Evolutionary conservation across 2,888 invertebrate species (phyloP).

Genomic region (Oscheius onirici): DNA sequence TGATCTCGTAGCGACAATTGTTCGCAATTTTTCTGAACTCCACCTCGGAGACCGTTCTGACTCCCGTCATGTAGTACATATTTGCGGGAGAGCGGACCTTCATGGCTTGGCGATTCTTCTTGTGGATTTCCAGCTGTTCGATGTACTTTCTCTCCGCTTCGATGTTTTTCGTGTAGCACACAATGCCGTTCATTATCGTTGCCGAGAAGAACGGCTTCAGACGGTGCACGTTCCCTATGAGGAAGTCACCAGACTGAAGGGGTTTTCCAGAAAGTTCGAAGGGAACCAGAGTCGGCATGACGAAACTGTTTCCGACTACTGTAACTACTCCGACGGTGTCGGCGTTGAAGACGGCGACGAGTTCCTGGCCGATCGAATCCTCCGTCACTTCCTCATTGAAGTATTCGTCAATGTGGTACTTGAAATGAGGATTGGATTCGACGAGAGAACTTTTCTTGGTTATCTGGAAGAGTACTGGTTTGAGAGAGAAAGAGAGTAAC

Average conservation of each 20-base stretch:
- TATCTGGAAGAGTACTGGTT: too few relatives aligned
- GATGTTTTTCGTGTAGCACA: slow-evolving; percentile 5
- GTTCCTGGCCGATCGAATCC: neutral
- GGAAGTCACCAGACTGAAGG: neutral
- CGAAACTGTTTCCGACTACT: slow-evolving; percentile 16
- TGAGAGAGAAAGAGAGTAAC: neutral
- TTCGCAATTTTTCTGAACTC: neutral
- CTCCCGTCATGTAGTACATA: slow-evolving; percentile 2
- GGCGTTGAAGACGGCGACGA: slow-evolving; percentile 7
- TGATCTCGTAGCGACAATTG: neutral
- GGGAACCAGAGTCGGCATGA: slow-evolving; percentile 6
- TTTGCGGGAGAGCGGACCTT: neutral
- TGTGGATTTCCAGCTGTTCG: neutral
- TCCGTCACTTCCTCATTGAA: neutral
- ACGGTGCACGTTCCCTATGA: slow-evolving; percentile 23
- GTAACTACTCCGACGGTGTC: neutral
- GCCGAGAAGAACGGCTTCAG: slow-evolving; percentile 11
- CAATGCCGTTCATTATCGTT: neutral
- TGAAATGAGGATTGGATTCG: neutral
- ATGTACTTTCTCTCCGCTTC: slow-evolving; percentile 4
- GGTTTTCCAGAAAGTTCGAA: neutral
- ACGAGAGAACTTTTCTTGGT: neutral
- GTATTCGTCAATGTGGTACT: neutral
- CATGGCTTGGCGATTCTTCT: neutral
- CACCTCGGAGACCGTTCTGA: neutral